phyloP scores from a whole-genome alignment of 2,113 vertebrate genomes.

The Phoenicopterus ruber region DNA sequence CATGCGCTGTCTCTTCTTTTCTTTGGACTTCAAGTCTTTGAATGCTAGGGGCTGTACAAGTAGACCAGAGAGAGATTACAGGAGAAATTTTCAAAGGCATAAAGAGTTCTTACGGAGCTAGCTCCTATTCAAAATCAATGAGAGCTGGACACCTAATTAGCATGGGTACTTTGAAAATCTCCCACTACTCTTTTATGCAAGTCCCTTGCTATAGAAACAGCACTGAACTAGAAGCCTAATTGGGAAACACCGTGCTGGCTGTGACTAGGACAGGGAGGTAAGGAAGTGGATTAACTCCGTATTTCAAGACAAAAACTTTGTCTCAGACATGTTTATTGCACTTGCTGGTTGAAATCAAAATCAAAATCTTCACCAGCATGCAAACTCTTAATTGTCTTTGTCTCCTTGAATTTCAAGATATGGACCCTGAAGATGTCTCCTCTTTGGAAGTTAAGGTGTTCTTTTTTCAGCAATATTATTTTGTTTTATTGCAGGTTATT shows the following conservation, averaged over 20 bases:
- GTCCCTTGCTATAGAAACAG: neutral
- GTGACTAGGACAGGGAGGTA: neutral
- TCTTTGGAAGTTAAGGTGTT: neutral
- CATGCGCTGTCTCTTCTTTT: neutral
- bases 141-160: conserved; percentile 30
- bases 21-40: neutral
- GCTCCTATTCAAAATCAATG: conserved; percentile 8
- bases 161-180: conserved; percentile 8
- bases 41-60: neutral
- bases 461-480: neutral
- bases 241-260: neutral
- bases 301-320: neutral
- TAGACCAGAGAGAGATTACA: neutral
- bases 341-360: neutral
- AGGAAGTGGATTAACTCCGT: neutral
- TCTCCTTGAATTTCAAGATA: neutral
- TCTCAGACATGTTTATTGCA: neutral
- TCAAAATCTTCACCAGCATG: neutral
- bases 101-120: neutral
- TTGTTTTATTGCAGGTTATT: neutral
- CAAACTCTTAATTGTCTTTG: neutral
- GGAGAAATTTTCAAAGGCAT: conserved; percentile 12
- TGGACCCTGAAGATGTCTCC: neutral
- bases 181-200: neutral
- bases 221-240: neutral